phyloP scores from a whole-genome alignment of 1,140 invertebrate species.

The Caenorhabditis inopinata region DNA sequence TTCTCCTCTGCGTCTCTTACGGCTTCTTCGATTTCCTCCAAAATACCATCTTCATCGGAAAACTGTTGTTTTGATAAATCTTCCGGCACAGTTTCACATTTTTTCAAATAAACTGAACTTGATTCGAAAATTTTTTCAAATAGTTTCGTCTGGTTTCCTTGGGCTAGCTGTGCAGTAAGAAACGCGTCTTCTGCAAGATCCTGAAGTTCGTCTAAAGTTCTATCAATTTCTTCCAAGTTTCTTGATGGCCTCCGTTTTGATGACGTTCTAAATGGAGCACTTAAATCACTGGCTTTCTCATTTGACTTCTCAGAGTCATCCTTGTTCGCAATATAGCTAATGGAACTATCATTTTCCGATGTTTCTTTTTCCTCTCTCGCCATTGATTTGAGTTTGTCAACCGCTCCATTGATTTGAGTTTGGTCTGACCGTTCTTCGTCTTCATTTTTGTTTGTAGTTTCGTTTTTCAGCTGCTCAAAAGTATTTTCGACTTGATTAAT shows the following conservation, averaged over 20 bases:
- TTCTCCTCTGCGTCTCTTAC: constrained; percentile 11
- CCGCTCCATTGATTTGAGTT: background rate
- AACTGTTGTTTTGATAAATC: background rate
- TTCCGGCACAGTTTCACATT: constrained; percentile 7
- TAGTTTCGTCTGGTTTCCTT: background rate
- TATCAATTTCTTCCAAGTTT: background rate
- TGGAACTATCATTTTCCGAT: background rate
- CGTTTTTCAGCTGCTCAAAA: background rate
- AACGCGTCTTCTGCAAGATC: background rate
- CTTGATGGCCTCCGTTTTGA: background rate
- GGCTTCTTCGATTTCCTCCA: background rate
- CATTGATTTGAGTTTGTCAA: too few relatives aligned
- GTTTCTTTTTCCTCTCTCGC: background rate
- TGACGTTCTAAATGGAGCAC: background rate
- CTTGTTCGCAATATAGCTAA: background rate
- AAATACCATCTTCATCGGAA: background rate
- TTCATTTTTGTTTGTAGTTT: background rate
- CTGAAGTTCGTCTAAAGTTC: background rate
- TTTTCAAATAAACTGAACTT: background rate
- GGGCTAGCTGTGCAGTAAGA: background rate
- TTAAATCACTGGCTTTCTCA: background rate
- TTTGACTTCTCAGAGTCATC: background rate
- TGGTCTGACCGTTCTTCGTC: background rate
- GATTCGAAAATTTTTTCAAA: background rate
- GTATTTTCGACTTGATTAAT: background rate